These are phyloP conservation scores for Latrodectus elegans DNA, from an alignment of 2,888 invertebrate species.

Conservation along the genomic window DNA sequence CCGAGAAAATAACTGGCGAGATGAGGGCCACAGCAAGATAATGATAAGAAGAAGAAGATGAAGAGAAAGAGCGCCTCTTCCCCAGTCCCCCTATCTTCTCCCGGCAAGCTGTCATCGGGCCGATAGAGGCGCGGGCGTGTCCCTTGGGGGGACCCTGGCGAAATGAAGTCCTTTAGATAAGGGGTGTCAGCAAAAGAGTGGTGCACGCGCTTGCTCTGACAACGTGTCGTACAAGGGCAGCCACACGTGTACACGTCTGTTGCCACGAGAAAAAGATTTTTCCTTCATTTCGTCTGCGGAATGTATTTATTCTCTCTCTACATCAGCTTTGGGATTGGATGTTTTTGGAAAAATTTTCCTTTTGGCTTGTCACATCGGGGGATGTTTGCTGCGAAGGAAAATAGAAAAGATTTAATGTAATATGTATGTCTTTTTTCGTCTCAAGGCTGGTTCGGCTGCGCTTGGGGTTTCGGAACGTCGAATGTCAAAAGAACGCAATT, in stretches of 20 bases:
- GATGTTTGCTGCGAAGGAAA: not conserved
- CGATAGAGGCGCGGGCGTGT: constrained; percentile 58
- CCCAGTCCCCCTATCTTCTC: constrained; percentile 19
- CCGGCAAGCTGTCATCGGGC: constrained; percentile 61
- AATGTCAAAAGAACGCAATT: not conserved
- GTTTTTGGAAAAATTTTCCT: constrained; percentile 31
- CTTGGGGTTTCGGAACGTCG: not conserved
- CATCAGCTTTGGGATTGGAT: constrained; percentile 15
- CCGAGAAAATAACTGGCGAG: constrained; percentile 49
- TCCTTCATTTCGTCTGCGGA: constrained; percentile 43
- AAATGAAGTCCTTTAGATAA: constrained; percentile 67
- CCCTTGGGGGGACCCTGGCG: constrained; percentile 40
- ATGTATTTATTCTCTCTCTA: constrained; percentile 41
- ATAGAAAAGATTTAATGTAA: not conserved
- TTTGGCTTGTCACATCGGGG: constrained; percentile 49
- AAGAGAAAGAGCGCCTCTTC: constrained; percentile 18
- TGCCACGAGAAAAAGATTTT: constrained; percentile 30
- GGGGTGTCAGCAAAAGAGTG: constrained; percentile 51
- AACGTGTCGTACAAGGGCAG: constrained; percentile 67
- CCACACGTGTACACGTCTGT: constrained; percentile 67
- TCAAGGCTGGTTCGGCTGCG: not conserved
- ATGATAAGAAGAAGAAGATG: constrained; percentile 54
- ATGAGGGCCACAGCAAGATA: constrained; percentile 38
- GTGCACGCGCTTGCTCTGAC: constrained; percentile 60
- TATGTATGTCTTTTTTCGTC: not conserved